Base-by-base conservation (phyloP, 2,888 invertebrate species). In the Drosophila nr. medialis region DNA sequence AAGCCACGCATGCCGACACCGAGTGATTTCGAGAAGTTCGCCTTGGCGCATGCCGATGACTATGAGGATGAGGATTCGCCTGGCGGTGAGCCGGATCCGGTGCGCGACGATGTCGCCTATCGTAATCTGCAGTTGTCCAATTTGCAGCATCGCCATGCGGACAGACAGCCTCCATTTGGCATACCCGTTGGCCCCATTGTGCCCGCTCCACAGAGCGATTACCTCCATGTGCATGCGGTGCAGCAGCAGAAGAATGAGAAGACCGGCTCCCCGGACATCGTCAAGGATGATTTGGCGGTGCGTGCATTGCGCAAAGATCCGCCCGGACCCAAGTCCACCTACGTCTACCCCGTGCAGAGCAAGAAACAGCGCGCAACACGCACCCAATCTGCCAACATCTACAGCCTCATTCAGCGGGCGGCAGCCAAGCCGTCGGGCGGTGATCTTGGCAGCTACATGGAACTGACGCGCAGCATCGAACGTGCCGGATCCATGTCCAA, bases 161-260 rank as follows among this genome's bases (percentile, higher is more conserved):
- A 98, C 61, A 96, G 96, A 21, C 98, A 98, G 90, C 97, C 97
- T 42, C 97, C 96, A 1, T 98, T 98, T 91, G 98, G 98, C 27
- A 98, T 98, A 89, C 98, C 98, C 0, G 92, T 98, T 42, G 97
- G 97, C 3, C 97, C 97, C 15, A 95, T 97, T 29, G 95, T 96
- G 0, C 95, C 96, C 2, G 96, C 97, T 7, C 95, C 97, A 0
- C 95, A 96, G 71, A 96, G 95, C 82, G 97, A 98, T 92, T 98
- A 98, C 90, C 94, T 98, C 64, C 97, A 97, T 91, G 96, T 96
- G 2, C 95, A 94, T 18, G 96, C 96, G 4, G 80, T 81, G 24
- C 70, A 48, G 56, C 62, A 18, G 56, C 63, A 24, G 40, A 68
- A 66, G 63, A 61, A 64, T 62, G 95, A 76, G 77, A 79, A 78